A percentile compares a stretch with the other conserved stretches of the same genome.
phyloP scores from a whole-genome alignment of 2,888 invertebrate genomes.

The Pachydiplax longipennis region DNA sequence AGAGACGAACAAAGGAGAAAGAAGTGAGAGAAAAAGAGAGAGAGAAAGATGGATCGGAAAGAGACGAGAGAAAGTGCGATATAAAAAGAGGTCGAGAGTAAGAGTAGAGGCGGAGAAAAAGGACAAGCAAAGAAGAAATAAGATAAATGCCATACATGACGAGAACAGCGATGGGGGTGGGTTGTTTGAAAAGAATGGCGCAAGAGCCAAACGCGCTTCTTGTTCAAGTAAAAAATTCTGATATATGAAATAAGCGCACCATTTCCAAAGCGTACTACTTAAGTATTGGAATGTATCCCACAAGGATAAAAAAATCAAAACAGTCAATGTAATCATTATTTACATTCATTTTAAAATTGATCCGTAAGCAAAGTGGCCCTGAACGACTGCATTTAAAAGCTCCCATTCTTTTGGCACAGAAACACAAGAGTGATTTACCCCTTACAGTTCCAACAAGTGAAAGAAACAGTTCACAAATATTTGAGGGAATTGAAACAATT shows the following conservation, averaged over 20 bases:
- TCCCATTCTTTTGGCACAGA: background rate
- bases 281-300: background rate
- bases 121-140: constrained; percentile 34
- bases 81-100: background rate
- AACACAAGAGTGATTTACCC: background rate
- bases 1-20: background rate
- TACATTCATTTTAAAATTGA: background rate
- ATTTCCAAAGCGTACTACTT: background rate
- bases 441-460: too few species aligned
- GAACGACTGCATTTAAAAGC: background rate
- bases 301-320: background rate
- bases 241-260: background rate
- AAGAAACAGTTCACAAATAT: too few species aligned
- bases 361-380: background rate
- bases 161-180: constrained; percentile 19
- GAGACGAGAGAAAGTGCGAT: background rate
- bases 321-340: background rate
- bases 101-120: background rate
- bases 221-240: background rate
- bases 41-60: background rate
- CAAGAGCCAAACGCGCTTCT: background rate
- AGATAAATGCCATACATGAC: constrained; percentile 14
- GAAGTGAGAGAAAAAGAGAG: background rate
- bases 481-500: background rate
- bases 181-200: background rate